Percentiles rank a stretch among this genome's conserved stretches.
These are phyloP conservation scores for Chlamydotis undulata DNA, from an alignment of 2,113 vertebrate species.

Conservation along the genomic window DNA sequence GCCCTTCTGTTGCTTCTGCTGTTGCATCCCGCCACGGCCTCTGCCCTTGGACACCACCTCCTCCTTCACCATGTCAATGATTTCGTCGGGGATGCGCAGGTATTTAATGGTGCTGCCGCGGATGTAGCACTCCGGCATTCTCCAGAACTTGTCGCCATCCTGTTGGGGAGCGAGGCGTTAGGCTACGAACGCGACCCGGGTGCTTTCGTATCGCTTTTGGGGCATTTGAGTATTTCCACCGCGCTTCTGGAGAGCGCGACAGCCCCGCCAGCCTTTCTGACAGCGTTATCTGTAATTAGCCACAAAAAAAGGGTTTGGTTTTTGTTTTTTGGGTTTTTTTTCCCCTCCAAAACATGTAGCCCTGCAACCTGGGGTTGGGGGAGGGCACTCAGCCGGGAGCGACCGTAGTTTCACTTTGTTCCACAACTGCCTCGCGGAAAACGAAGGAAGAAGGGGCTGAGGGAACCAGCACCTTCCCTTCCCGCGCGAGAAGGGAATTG, in stretches of 20 bases:
- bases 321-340: too few species aligned
- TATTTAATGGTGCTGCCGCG: slow-evolving; percentile 98
- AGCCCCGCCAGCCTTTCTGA: not conserved
- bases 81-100: slow-evolving; percentile 94
- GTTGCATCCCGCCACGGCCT: slow-evolving; percentile 90
- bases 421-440: not conserved
- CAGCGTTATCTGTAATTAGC: accelerated
- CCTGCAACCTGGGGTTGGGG: not conserved
- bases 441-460: not conserved
- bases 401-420: accelerated
- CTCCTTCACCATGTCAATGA: slow-evolving; percentile 99
- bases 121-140: slow-evolving; percentile 98
- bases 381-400: not conserved
- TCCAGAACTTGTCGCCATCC: slow-evolving; percentile 99
- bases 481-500: not conserved
- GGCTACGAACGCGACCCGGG: accelerated
- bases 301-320: accelerated
- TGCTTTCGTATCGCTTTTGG: accelerated
- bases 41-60: slow-evolving; percentile 94
- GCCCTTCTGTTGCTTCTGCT: slow-evolving; percentile 95
- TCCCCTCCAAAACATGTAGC: not conserved
- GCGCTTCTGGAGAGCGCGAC: accelerated
- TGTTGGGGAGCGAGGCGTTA: not conserved
- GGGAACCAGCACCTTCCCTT: not conserved
- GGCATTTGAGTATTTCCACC: not conserved